Percentiles rank a stretch among this genome's conserved stretches.
These are phyloP conservation scores for Narcine bancroftii DNA, from an alignment of 2,113 vertebrate species.

Conservation along the genomic window DNA sequence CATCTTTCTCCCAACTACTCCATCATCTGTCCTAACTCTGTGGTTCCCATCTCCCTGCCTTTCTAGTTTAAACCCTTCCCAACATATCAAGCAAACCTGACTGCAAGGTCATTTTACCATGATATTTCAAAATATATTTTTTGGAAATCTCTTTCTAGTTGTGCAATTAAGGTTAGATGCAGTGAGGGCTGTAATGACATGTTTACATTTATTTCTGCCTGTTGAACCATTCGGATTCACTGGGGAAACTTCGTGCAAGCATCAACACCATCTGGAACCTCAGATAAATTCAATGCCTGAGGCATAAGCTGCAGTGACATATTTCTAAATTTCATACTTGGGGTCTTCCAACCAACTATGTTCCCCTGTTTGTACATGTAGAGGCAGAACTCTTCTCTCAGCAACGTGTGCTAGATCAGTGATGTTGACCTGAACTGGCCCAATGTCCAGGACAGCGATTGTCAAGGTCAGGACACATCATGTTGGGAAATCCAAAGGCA, in stretches of 20 bases:
- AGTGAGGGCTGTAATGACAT: background rate
- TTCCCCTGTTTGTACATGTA: background rate
- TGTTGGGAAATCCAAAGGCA: background rate
- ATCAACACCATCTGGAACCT: background rate
- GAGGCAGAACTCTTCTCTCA: background rate
- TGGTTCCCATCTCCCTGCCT: no score
- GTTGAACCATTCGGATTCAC: background rate
- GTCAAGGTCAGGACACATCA: background rate
- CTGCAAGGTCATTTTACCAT: no score
- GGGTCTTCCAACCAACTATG: background rate
- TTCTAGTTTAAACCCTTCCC: no score
- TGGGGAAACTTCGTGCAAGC: background rate
- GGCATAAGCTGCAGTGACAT: background rate
- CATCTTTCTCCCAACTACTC: no score
- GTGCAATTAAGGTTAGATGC: background rate
- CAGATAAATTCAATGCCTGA: background rate
- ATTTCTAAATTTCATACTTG: background rate
- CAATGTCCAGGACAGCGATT: background rate
- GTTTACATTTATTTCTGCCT: background rate
- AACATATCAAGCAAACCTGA: no score
- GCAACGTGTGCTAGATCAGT: background rate
- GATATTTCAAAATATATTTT: background rate
- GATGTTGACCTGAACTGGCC: background rate
- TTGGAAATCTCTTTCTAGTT: background rate
- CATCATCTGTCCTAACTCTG: no score